These are phyloP conservation scores for Acanthochromis polyacanthus DNA, from an alignment of 2,113 vertebrate genomes.

Conservation along the genomic window DNA sequence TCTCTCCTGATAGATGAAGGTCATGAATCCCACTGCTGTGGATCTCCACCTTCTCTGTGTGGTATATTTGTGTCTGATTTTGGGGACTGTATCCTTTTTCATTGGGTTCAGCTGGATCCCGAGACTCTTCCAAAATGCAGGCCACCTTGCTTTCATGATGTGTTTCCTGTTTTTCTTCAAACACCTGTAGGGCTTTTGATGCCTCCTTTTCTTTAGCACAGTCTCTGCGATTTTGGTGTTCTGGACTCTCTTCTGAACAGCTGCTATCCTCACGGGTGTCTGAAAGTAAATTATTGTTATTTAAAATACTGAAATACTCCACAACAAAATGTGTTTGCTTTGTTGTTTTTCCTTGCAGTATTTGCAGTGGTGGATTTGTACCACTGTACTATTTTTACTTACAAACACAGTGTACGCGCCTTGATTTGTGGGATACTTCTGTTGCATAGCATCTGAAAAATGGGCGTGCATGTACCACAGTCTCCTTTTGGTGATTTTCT, in stretches of 20 bases:
- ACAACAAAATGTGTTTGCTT: background rate
- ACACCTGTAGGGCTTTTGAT: background rate
- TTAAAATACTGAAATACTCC: background rate
- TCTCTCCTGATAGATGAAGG: background rate
- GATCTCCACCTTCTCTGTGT: constrained; percentile 1
- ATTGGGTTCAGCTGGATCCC: too few relatives aligned
- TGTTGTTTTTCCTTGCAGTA: accelerated
- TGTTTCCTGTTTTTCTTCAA: constrained; percentile 4
- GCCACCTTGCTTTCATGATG: background rate
- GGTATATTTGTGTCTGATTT: constrained; percentile 38
- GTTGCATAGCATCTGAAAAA: too few relatives aligned
- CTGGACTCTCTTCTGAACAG: constrained; percentile 12
- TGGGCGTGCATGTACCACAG: constrained; percentile 25
- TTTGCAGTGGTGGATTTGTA: background rate
- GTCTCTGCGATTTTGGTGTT: constrained; percentile 3
- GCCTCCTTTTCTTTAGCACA: background rate
- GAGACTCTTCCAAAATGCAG: background rate
- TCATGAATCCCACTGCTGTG: background rate
- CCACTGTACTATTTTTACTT: too few relatives aligned
- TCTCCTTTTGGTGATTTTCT: constrained; percentile 70
- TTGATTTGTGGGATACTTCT: too few relatives aligned
- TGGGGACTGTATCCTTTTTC: too few relatives aligned
- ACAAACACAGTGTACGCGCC: too few relatives aligned
- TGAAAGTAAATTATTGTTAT: constrained; percentile 20
- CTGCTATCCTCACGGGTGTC: constrained; percentile 2